Conservation (phyloP, 2,797 vertebrate species). For the Zenarchopterus dispar region DNA sequence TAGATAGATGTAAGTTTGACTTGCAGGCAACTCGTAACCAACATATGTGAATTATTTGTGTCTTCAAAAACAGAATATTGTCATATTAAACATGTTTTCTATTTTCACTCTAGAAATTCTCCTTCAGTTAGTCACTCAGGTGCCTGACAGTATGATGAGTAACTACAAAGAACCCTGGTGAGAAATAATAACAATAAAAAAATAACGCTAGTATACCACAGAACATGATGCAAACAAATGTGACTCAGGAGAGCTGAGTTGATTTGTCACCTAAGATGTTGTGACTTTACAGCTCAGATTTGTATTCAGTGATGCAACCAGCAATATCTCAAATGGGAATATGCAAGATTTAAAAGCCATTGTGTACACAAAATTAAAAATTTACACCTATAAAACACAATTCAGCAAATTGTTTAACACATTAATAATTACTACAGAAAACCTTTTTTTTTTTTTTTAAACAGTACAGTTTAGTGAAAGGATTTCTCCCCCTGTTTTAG, state of each 20-base stretch:
- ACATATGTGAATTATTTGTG: constrained; percentile 7
- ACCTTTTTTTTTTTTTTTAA: constrained; percentile 1
- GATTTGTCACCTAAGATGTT: constrained; percentile 37
- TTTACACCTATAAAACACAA: constrained; percentile 7
- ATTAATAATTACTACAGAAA: constrained; percentile 13
- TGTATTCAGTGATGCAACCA: constrained; percentile 17
- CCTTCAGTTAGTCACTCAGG: constrained; percentile 18
- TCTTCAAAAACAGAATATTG: constrained; percentile 13
- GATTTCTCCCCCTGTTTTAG: constrained; percentile 13
- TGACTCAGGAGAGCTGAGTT: constrained; percentile 23
- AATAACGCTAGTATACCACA: constrained; percentile 18
- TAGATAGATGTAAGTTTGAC: background rate
- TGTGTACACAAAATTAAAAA: constrained; percentile 31
- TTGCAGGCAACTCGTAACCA: constrained; percentile 18
- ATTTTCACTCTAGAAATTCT: constrained; percentile 14
- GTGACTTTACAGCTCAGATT: constrained; percentile 19
- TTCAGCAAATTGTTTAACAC: constrained; percentile 8
- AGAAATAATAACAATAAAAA: constrained; percentile 15
- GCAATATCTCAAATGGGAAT: constrained; percentile 28
- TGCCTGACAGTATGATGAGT: constrained; percentile 27
- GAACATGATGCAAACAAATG: constrained; percentile 31
- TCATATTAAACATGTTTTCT: constrained; percentile 2
- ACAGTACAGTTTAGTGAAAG: constrained; percentile 13
- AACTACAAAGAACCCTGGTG: constrained; percentile 6
- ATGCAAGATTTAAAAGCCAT: constrained; percentile 39